Percentiles rank a stretch among this genome's conserved stretches.
Evolutionary conservation across 2,113 vertebrate species (phyloP).

Genomic region (Pycnonotus jocosus): DNA sequence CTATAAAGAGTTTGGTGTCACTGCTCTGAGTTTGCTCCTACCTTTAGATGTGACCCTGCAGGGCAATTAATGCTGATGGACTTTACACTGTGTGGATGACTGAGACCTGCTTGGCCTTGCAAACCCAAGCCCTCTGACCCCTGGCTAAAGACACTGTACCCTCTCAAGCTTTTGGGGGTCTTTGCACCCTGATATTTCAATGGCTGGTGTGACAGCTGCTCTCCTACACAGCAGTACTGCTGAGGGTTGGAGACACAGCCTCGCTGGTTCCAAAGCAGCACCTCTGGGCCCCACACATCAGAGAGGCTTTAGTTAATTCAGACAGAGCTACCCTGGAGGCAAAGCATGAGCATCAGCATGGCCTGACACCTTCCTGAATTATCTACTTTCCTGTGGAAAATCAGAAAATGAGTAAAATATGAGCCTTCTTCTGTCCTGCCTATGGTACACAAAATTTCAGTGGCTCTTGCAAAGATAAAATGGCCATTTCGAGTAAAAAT

Average conservation of each 20-base stretch:
- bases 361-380: rapidly evolving
- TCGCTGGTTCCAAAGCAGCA: rapidly evolving
- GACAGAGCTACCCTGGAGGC: neutral
- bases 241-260: too few relatives aligned
- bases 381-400: neutral
- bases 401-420: neutral
- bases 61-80: neutral
- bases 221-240: rapidly evolving
- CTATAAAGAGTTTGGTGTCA: neutral
- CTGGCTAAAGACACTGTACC: neutral
- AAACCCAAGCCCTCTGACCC: neutral
- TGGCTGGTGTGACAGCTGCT: neutral
- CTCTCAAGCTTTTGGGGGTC: neutral
- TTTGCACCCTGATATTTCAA: neutral
- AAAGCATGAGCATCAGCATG: rapidly evolving
- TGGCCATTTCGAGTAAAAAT: neutral
- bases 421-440: neutral
- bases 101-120: neutral
- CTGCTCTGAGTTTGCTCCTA: neutral
- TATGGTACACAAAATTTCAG: neutral
- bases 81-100: neutral
- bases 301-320: neutral
- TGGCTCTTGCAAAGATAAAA: neutral
- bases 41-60: neutral
- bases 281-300: neutral